These are phyloP conservation scores for Electrona antarctica DNA, from an alignment of 2,113 vertebrate species.

Conservation along the genomic window DNA sequence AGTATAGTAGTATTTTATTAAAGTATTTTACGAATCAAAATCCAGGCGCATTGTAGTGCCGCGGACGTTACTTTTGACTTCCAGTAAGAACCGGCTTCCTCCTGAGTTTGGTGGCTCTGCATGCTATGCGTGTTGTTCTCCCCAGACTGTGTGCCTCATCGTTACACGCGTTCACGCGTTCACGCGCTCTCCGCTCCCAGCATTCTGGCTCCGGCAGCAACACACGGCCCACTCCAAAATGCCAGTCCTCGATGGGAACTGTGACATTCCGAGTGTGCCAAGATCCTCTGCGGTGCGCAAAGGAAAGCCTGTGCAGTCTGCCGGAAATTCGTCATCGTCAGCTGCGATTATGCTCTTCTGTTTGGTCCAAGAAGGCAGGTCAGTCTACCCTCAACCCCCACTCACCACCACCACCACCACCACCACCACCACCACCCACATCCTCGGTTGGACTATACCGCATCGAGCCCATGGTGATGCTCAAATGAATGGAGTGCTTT, in stretches of 20 bases:
- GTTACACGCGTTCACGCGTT: too few species aligned
- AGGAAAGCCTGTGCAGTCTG: slow-evolving; percentile 63
- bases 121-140: too few species aligned
- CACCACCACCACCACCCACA: slow-evolving; percentile 20
- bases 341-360: slow-evolving; percentile 59
- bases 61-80: too few species aligned
- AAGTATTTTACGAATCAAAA: too few species aligned
- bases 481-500: slow-evolving; percentile 68
- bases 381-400: slow-evolving; percentile 34
- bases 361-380: slow-evolving; percentile 53
- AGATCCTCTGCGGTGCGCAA: slow-evolving; percentile 63
- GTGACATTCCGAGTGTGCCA: slow-evolving; percentile 78
- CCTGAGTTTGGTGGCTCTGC: too few species aligned
- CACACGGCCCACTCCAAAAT: slow-evolving; percentile 72
- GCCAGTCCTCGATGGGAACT: slow-evolving; percentile 76
- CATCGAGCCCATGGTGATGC: slow-evolving; percentile 72
- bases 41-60: too few species aligned
- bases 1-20: too few species aligned
- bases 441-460: slow-evolving; percentile 58
- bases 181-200: slow-evolving; percentile 45
- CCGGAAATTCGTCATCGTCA: slow-evolving; percentile 67
- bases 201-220: slow-evolving; percentile 57
- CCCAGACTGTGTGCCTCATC: too few species aligned
- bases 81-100: too few species aligned
- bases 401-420: too few species aligned